Evolutionary conservation across 37 sponge, comb jelly and placozoan genomes (phyloP), one percentile per base, ranked within the genome.

Genomic region (Halichondria panicea): DNA sequence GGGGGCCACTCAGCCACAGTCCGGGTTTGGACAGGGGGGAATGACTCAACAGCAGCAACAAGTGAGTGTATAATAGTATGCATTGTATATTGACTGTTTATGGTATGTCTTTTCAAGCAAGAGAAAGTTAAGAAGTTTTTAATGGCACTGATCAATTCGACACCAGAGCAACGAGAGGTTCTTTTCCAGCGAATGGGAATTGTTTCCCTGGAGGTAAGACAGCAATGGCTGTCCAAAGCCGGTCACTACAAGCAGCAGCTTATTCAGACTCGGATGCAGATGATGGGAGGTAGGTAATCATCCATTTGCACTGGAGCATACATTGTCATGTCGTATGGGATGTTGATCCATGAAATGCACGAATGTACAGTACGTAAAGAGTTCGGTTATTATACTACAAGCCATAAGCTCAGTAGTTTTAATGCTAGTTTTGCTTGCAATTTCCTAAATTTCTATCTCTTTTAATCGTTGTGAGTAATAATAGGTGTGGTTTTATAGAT

Each of bases 91-190:
- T 12, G 19, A 9, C 27, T 22, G 11, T 61, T 61, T 61, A 22
- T n/a, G 63, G 19, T 30, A 12, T 11, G 18, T 30, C 18, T 40
- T 3, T 56, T 57, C 24, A 27, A 54, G 18, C 34, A 22, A 31
- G 60, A 61, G 37, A 43, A 63, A 21, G 43, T 76, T 8, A 18
- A 58, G 37, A 45, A 63, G 2, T 18, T 64, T 13, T 12, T 64
- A 7, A 24, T 44, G 4, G 1, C 9, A 3, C 50, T 64, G 34
- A 64, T 54, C 5, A 63, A 46, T 31, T 61, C 63, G 19, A 45
- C 6, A 12, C 76, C 63, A 44, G 64, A 64, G 76, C 76, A 76
- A 40, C 76, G 63, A 28, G 65, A 76, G n/a, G 48, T 43, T 36
- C 3, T 76, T 13, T 32, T 64, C 15, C 65, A 61, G 41, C 56